A percentile compares a stretch with the other conserved stretches of the same genome.
Conservation (phyloP, 1,140 invertebrate genomes). For the Drosophila biarmipes region DNA sequence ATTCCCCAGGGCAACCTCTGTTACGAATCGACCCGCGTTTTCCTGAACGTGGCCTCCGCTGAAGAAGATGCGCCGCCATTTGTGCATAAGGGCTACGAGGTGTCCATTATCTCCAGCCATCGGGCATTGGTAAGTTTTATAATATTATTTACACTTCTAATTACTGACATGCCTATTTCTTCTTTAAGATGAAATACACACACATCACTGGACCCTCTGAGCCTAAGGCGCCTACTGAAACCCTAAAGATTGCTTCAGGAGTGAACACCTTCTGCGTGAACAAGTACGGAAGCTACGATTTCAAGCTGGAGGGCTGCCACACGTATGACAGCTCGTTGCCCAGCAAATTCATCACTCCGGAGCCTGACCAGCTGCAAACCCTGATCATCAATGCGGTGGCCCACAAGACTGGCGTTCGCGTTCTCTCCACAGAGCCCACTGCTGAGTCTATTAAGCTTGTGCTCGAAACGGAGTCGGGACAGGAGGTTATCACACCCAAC, state of each 20-base stretch:
- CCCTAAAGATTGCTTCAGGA: constrained; percentile 82
- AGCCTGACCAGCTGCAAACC: constrained; percentile 69
- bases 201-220: constrained; percentile 52
- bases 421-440: constrained; percentile 81
- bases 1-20: constrained; percentile 89
- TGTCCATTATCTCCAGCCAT: constrained; percentile 89
- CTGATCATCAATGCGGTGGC: constrained; percentile 84
- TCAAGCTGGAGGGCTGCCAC: constrained; percentile 93
- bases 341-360: constrained; percentile 70
- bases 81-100: constrained; percentile 90
- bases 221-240: constrained; percentile 50
- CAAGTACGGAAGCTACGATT: constrained; percentile 89
- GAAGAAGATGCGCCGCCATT: constrained; percentile 89
- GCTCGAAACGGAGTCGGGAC: constrained; percentile 80
- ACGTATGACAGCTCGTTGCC: constrained; percentile 87
- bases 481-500: constrained; percentile 75
- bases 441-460: constrained; percentile 78
- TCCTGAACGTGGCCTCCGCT: constrained; percentile 88
- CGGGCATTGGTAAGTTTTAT: constrained; percentile 85
- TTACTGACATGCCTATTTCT: background rate
- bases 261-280: constrained; percentile 89
- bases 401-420: constrained; percentile 85
- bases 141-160: no score
- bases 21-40: constrained; percentile 89
- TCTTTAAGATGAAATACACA: constrained; percentile 67